Evolutionary conservation across 2,113 vertebrate genomes (phyloP).

Genomic region (Centrocercus urophasianus): DNA sequence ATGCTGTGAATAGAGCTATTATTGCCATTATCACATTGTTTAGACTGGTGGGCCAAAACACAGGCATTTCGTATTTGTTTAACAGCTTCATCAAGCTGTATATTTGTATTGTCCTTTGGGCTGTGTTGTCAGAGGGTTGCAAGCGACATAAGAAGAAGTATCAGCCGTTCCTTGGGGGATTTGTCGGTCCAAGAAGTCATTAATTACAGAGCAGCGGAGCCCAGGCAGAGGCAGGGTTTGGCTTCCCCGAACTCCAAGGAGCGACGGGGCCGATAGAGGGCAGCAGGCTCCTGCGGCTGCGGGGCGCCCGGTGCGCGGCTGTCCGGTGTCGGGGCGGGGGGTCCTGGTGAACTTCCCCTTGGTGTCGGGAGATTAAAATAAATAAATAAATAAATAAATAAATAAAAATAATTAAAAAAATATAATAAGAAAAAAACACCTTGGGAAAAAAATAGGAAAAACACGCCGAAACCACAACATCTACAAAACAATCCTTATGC

Average conservation of each 20-base stretch:
- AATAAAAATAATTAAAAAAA: too few species aligned
- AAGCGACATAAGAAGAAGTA: not conserved
- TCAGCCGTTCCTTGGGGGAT: not conserved
- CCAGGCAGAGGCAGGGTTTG: not conserved
- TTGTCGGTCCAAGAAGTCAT: not conserved
- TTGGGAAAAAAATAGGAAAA: not conserved
- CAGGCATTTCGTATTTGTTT: not conserved
- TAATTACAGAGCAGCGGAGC: not conserved
- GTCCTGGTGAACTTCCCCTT: not conserved
- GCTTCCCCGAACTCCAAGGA: not conserved
- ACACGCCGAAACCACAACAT: not conserved
- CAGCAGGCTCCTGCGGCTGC: constrained; percentile 82
- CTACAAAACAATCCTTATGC: too few species aligned
- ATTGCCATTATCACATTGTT: not conserved
- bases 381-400: not conserved
- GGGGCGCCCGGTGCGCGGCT: not conserved
- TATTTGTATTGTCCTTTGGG: not conserved
- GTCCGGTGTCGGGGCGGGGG: not conserved
- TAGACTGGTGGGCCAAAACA: not conserved
- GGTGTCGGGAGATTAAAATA: too few species aligned
- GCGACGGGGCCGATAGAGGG: constrained; percentile 85
- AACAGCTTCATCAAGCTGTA: not conserved
- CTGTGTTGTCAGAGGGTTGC: not conserved
- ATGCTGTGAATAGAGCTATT: not conserved
- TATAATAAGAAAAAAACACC: too few species aligned